Percentiles rank a stretch among this genome's conserved stretches.
Evolutionary conservation across 2,888 invertebrate genomes (phyloP).

Genomic region (Desoria tigrina): DNA sequence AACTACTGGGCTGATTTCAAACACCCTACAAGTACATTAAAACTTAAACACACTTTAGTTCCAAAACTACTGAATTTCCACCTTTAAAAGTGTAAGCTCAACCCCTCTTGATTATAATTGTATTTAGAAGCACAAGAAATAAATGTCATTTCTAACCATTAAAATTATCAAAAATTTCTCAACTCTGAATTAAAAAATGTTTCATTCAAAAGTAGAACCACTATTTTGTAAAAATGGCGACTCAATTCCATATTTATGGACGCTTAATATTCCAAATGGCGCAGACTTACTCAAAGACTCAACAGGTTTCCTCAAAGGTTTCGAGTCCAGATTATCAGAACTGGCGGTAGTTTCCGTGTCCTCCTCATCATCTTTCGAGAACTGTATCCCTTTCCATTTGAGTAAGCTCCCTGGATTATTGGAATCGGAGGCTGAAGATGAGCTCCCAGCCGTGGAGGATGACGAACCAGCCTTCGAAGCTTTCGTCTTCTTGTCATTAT

Average conservation of each 20-base stretch:
- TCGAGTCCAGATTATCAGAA: not conserved
- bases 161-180: too few relatives aligned
- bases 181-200: too few relatives aligned
- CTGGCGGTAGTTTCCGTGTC: constrained; percentile 29
- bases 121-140: too few relatives aligned
- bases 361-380: constrained; percentile 66
- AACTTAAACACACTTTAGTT: too few relatives aligned
- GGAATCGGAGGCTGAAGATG: constrained; percentile 31
- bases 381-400: constrained; percentile 76
- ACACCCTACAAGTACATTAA: too few relatives aligned
- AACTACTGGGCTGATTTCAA: too few relatives aligned
- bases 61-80: too few relatives aligned
- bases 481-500: constrained; percentile 5
- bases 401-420: constrained; percentile 60
- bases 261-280: not conserved
- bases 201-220: not conserved
- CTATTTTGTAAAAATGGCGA: not conserved
- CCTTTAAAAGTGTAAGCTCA: too few relatives aligned
- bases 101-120: too few relatives aligned
- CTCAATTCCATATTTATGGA: not conserved
- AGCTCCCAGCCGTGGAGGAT: constrained; percentile 25
- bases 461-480: constrained; percentile 19
- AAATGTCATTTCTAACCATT: too few relatives aligned
- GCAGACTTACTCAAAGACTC: constrained; percentile 15
- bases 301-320: constrained; percentile 8